Base-by-base conservation (phyloP, 1,140 invertebrate genomes). In the Helicorthomorpha holstii region DNA sequence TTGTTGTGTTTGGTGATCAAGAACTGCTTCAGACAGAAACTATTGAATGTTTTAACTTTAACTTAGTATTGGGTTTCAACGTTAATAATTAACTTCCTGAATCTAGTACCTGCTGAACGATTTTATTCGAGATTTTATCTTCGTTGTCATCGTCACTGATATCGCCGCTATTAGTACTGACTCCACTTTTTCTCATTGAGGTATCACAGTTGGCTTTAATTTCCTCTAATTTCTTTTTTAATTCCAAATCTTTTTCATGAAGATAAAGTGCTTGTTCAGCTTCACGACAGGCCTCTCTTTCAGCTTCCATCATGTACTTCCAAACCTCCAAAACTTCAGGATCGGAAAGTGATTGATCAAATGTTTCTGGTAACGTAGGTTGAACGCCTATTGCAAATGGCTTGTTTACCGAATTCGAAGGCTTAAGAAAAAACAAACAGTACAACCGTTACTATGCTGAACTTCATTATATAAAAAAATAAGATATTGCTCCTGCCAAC, bases 71-170 rank as follows among this genome's bases (percentile, higher is more conserved):
- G n/a, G n/a, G n/a, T n/a, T n/a, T n/a, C n/a, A n/a, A n/a, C n/a
- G n/a, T n/a, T n/a, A n/a, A n/a, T n/a, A n/a, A n/a, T n/a, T n/a
- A n/a, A n/a, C n/a, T n/a, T n/a, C n/a, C n/a, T n/a, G n/a, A n/a
- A n/a, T n/a, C n/a, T n/a, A n/a, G n/a, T 34, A 49, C 48, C 48
- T 49, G 19, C 12, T 34, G 19, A 21, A 49, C 34, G 12, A 49
- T 2, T 49, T 49, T 49, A 38, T 49, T 27, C 3, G 48, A 3
- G 2, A 49, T 10, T 49, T 49, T 49, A 49, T 49, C 48, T 29
- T 49, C 48, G 16, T 34, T 34, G 34, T 48, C 47, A 3, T 49
- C 48, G 7, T 49, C 48, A 3, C 4, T 10, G 3, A 12, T 4
- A 29, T 49, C 48, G 3, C 26, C 48, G 23, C 34, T 38, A 10